phyloP scores from a whole-genome alignment of 2,113 vertebrate genomes.

The Calyptomena viridis region DNA sequence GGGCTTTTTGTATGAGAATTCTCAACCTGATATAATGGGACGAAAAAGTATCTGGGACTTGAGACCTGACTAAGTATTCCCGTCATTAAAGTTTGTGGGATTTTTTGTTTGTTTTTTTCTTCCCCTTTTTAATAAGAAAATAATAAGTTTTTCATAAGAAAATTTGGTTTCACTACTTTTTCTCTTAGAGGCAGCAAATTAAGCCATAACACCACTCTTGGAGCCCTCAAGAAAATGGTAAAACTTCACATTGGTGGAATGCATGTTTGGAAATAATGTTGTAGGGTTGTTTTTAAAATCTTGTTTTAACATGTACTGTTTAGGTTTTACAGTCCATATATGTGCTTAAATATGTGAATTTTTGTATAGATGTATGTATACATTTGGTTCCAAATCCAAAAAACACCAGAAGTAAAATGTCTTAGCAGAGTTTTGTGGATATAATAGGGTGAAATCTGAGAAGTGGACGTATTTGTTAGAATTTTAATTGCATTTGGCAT shows the following conservation, averaged over 20 bases:
- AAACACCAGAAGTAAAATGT: background rate
- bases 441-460: background rate
- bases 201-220: background rate
- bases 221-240: background rate
- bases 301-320: background rate
- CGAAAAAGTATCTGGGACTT: background rate
- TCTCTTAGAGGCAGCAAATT: background rate
- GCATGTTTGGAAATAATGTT: background rate
- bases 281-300: rapidly evolving
- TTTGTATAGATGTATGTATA: rapidly evolving
- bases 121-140: background rate
- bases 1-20: background rate
- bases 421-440: background rate
- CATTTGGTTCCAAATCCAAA: background rate
- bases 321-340: background rate
- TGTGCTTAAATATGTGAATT: background rate
- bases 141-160: background rate
- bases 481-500: background rate
- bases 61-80: background rate
- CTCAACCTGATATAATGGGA: background rate
- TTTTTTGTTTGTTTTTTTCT: background rate
- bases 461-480: background rate
- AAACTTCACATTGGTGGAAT: background rate
- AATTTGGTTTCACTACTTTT: background rate
- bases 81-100: rapidly evolving